Conservation (phyloP, 2,797 vertebrate species). For the Kryptolebias ocellatus region DNA sequence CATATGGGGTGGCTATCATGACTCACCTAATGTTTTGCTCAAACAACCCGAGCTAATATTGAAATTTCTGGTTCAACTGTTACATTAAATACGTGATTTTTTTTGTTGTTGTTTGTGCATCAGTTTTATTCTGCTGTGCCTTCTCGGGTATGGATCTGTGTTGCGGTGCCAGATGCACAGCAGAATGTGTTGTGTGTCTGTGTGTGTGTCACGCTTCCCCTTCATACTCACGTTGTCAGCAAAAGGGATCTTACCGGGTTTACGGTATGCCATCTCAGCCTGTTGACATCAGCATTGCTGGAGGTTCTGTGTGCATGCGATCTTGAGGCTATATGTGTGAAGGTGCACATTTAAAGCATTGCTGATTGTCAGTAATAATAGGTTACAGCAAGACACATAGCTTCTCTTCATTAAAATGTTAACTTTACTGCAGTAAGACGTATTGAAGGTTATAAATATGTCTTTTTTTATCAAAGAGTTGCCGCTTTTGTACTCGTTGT, state of each 20-base stretch:
- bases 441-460: neutral
- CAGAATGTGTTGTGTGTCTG: slow-evolving; percentile 21
- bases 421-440: neutral
- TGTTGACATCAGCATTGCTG: slow-evolving; percentile 34
- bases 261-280: slow-evolving; percentile 18
- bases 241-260: slow-evolving; percentile 43
- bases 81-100: neutral
- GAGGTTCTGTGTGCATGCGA: slow-evolving; percentile 17
- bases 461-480: neutral
- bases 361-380: slow-evolving; percentile 41
- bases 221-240: slow-evolving; percentile 33
- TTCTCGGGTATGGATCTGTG: neutral
- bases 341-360: slow-evolving; percentile 29
- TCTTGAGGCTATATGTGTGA: slow-evolving; percentile 6
- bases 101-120: neutral
- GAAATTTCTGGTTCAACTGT: neutral
- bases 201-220: slow-evolving; percentile 27
- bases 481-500: too few relatives aligned
- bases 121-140: neutral
- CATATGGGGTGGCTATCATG: neutral
- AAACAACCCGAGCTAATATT: neutral
- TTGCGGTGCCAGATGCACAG: slow-evolving; percentile 6
- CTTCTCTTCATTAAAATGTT: neutral
- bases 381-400: neutral
- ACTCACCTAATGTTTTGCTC: slow-evolving; percentile 17